These are phyloP conservation scores for Pseudopleuronectes americanus DNA, from an alignment of 2,797 vertebrate species.

Conservation along the genomic window DNA sequence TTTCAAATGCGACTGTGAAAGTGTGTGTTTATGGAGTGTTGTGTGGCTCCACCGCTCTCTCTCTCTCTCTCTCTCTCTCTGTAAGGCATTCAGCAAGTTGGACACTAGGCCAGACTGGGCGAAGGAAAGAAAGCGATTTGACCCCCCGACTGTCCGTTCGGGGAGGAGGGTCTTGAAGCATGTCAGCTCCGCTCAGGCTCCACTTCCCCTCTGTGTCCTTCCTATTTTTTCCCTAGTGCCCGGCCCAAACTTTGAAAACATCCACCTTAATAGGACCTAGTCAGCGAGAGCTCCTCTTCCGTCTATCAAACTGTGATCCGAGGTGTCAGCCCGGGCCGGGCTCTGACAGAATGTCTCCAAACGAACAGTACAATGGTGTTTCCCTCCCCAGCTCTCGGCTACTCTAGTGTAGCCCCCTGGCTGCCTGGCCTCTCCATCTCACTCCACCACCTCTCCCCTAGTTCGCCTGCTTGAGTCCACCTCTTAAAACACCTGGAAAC, in stretches of 20 bases:
- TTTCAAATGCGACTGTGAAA: conserved; percentile 8
- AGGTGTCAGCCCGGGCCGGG: conserved; percentile 78
- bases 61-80: conserved; percentile 22
- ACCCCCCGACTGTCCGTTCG: conserved; percentile 79
- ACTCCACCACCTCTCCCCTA: conserved; percentile 71
- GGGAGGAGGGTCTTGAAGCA: conserved; percentile 83
- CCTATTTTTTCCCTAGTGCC: conserved; percentile 88
- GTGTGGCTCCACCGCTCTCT: conserved; percentile 48
- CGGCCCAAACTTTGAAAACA: conserved; percentile 85
- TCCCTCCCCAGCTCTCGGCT: conserved; percentile 75
- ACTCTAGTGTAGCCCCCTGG: conserved; percentile 70
- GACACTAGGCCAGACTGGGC: conserved; percentile 73
- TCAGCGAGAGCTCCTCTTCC: conserved; percentile 82
- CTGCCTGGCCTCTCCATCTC: conserved; percentile 76
- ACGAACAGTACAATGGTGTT: conserved; percentile 82
- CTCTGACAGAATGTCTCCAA: conserved; percentile 85
- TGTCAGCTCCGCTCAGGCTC: conserved; percentile 85
- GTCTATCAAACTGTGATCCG: conserved; percentile 85
- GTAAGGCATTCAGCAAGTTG: conserved; percentile 76
- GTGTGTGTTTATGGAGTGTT: conserved; percentile 32
- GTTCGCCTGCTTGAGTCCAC: conserved; percentile 79
- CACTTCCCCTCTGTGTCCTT: conserved; percentile 86
- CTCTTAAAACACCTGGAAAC: conserved; percentile 76
- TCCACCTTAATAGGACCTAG: conserved; percentile 86
- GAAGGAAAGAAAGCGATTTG: conserved; percentile 78